A percentile compares a stretch with the other conserved stretches of the same genome.
These are phyloP conservation scores for Clytia hemisphaerica DNA, from an alignment of 30 jellyfish, hydroid and myxozoan species.

Conservation along the genomic window DNA sequence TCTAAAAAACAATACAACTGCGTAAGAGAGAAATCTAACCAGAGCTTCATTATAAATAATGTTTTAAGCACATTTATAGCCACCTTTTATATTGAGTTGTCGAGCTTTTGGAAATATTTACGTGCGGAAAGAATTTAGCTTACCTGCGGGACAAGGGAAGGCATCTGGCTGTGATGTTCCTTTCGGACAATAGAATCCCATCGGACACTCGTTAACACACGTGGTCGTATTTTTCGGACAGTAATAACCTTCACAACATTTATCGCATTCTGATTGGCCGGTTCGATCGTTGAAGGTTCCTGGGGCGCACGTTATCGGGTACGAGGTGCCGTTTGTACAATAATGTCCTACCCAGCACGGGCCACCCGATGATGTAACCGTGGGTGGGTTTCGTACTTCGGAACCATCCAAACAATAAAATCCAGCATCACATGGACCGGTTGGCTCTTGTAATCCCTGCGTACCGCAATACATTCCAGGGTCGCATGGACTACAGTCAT, in stretches of 20 bases:
- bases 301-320: conserved; percentile 74
- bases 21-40: too few relatives aligned
- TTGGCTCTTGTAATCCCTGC: conserved; percentile 50
- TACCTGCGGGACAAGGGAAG: conserved; percentile 80
- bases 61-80: too few relatives aligned
- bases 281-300: conserved; percentile 76
- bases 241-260: conserved; percentile 71
- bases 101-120: too few relatives aligned
- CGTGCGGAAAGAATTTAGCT: too few relatives aligned
- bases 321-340: conserved; percentile 55
- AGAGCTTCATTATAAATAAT: too few relatives aligned
- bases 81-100: too few relatives aligned
- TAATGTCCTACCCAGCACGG: conserved; percentile 80
- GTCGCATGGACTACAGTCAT: conserved; percentile 63
- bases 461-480: conserved; percentile 75
- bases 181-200: conserved; percentile 58
- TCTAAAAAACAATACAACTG: too few relatives aligned
- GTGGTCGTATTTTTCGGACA: conserved; percentile 84
- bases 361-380: conserved; percentile 63
- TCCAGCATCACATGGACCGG: conserved; percentile 76
- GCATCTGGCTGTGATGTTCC: conserved; percentile 56
- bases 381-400: conserved; percentile 45
- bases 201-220: conserved; percentile 59
- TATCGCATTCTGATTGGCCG: conserved; percentile 70
- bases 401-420: conserved; percentile 72